Evolutionary conservation across 2,113 vertebrate species (phyloP).

Genomic region (Carassius gibelio): DNA sequence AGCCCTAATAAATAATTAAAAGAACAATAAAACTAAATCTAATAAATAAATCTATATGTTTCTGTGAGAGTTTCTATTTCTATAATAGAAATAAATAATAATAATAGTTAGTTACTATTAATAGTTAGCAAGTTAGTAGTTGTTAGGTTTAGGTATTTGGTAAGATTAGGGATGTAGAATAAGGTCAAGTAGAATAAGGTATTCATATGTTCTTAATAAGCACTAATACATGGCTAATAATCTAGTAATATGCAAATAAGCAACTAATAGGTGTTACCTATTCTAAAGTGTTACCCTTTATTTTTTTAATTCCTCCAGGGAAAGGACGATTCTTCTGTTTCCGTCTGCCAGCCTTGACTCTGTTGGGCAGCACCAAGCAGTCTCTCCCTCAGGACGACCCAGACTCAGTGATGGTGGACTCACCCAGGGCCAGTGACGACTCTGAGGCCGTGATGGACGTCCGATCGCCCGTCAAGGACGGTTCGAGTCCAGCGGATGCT

Average conservation of each 20-base stretch:
- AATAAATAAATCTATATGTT: too few species aligned
- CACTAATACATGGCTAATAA: too few species aligned
- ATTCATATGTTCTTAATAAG: too few species aligned
- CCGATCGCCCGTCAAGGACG: constrained; percentile 90
- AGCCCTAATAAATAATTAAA: background rate
- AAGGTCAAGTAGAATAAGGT: too few species aligned
- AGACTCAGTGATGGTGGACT: constrained; percentile 91
- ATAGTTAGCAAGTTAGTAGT: too few species aligned
- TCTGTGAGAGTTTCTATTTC: background rate
- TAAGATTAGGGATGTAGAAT: too few species aligned
- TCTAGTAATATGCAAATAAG: too few species aligned
- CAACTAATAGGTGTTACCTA: too few species aligned
- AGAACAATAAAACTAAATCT: background rate
- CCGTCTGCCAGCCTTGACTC: constrained; percentile 86
- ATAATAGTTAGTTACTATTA: background rate
- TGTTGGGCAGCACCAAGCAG: constrained; percentile 90
- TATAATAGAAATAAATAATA: background rate
- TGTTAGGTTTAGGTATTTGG: too few species aligned
- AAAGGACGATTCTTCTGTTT: constrained; percentile 90
- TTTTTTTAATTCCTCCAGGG: constrained; percentile 56
- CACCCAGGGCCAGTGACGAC: constrained; percentile 86
- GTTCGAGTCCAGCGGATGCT: constrained; percentile 87
- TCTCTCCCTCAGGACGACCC: constrained; percentile 97
- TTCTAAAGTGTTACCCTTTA: background rate
- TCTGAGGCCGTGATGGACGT: constrained; percentile 90